Evolutionary conservation across 2,797 vertebrate genomes (phyloP).

Genomic region (Psittacula echo): DNA sequence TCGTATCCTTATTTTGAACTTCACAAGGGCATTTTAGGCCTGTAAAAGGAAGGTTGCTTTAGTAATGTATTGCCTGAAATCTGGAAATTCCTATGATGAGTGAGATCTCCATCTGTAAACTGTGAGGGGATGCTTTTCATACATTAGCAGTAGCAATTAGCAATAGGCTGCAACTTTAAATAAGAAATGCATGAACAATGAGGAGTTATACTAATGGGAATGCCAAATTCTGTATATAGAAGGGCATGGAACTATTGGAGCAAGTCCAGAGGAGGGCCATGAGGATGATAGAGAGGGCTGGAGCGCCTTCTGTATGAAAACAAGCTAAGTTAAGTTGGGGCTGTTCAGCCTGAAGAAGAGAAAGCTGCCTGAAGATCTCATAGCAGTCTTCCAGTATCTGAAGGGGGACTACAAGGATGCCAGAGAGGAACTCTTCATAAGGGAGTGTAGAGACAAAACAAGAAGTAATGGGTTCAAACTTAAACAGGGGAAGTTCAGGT

Average conservation of each 20-base stretch:
- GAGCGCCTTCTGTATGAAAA: neutral
- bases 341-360: neutral
- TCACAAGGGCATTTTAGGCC: neutral
- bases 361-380: neutral
- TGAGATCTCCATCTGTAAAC: neutral
- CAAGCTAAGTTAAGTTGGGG: neutral
- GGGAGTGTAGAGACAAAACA: neutral
- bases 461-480: neutral
- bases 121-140: neutral
- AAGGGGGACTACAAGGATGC: neutral
- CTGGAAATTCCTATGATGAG: fast-evolving
- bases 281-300: neutral
- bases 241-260: neutral
- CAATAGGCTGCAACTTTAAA: neutral
- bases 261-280: neutral
- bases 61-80: neutral
- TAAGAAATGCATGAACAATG: neutral
- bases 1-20: neutral
- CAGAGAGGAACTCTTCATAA: neutral
- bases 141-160: neutral
- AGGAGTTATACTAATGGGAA: neutral
- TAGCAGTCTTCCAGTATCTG: neutral
- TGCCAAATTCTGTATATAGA: neutral
- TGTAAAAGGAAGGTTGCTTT: neutral
- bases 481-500: neutral